Base-by-base conservation (phyloP, 2,888 invertebrate species). In the Crepidodera aurea region DNA sequence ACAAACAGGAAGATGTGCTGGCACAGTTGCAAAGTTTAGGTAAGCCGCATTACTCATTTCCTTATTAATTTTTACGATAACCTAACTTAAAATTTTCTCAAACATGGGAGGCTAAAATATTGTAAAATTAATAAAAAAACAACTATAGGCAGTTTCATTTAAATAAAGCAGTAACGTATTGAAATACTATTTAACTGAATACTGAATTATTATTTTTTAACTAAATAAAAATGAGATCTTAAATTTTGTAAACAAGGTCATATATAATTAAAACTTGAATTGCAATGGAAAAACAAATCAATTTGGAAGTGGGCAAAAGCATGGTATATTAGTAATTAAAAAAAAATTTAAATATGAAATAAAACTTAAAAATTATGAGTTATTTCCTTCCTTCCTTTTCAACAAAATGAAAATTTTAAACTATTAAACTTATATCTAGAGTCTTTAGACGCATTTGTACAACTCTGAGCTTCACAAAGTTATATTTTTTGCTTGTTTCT, bases 1-100 rank as follows among this genome's bases (percentile, higher is more conserved):
- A 72, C 46, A 72, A 64, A 67, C 75, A 74, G 75, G 84, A 82
- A 75, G 88, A 89, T 80, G 66, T 70, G 51, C 65, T 71, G 51
- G 65, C 62, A 51, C 66, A 65, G 56, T 69, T 69, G 42, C 60
- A 68, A 57, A 70, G 69, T 56, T 63, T 69, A 66, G 72, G 74
- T 74, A 68, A 65, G 69, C 66, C 46, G 44, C 58, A 59, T 60
- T 60, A 60, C 27, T 44, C 42, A 61, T 46, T 67, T 68, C 61
- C 56, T 60, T 51, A 54, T 64, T 60, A 48, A n/a, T 42, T 46
- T 42, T 16, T 7, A 48, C 3, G 13, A 16, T 13, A 40, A 61
- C 51, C 25, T 27, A 27, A 48, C 48, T 48, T 48, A 13, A 27
- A n/a, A 25, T 37, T 15, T 48, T 39, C 29, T 13, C n/a, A 56